Evolutionary conservation across 2,888 invertebrate genomes (phyloP).

Genomic region (Tinea semifulvella): DNA sequence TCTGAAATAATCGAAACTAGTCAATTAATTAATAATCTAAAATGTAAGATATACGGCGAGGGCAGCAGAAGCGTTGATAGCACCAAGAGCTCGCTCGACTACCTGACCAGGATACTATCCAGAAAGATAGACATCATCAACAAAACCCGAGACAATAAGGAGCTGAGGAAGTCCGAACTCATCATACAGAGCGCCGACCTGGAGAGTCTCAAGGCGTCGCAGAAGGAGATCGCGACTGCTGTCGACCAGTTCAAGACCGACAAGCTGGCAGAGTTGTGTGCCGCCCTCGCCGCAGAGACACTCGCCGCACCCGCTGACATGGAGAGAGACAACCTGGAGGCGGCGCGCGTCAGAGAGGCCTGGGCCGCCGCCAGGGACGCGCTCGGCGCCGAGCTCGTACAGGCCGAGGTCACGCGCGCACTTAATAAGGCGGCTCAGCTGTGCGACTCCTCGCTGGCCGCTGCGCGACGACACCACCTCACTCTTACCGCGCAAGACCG

Average conservation of each 20-base stretch:
- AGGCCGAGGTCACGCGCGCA: constrained; percentile 80
- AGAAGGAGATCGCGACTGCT: constrained; percentile 69
- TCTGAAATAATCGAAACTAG: constrained; percentile 80
- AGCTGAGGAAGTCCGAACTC: constrained; percentile 38
- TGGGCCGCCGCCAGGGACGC: constrained; percentile 80
- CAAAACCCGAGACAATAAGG: constrained; percentile 31
- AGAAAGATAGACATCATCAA: constrained; percentile 69
- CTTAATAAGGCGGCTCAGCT: constrained; percentile 74
- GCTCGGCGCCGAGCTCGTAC: constrained; percentile 77
- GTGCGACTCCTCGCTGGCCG: constrained; percentile 70
- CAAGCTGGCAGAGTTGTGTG: constrained; percentile 74
- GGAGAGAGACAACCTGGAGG: constrained; percentile 58
- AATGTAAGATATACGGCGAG: constrained; percentile 70
- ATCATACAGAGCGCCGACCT: constrained; percentile 55
- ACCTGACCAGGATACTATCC: constrained; percentile 79
- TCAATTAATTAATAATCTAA: constrained; percentile 77
- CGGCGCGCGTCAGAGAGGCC: constrained; percentile 76
- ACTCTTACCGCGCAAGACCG: constrained; percentile 74
- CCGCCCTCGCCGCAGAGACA: constrained; percentile 75
- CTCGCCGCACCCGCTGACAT: constrained; percentile 57
- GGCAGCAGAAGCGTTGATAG: constrained; percentile 44
- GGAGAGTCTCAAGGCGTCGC: constrained; percentile 60
- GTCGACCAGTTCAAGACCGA: constrained; percentile 73
- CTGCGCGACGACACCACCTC: constrained; percentile 63
- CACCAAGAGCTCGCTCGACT: constrained; percentile 67